A percentile compares a stretch with the other conserved stretches of the same genome.
Evolutionary conservation across 2,797 vertebrate species (phyloP).

Genomic region (Cirrhinus molitorella): DNA sequence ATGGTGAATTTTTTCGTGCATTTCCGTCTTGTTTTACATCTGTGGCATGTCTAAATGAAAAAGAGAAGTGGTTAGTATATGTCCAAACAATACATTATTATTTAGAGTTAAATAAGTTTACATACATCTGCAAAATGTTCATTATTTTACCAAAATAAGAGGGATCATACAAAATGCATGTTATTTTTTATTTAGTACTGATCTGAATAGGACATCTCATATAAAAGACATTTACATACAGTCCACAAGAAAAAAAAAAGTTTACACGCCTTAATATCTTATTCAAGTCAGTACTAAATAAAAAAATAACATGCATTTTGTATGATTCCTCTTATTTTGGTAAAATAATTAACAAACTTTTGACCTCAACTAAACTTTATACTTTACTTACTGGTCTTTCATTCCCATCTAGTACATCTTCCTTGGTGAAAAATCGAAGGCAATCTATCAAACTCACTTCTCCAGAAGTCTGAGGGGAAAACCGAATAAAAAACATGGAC

Average conservation of each 20-base stretch:
- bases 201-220: too few species aligned
- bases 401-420: slow-evolving; percentile 93
- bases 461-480: slow-evolving; percentile 82
- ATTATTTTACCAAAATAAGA: too few species aligned
- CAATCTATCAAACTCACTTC: slow-evolving; percentile 93
- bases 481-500: slow-evolving; percentile 23
- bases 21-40: slow-evolving; percentile 90
- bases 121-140: too few species aligned
- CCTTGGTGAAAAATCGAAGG: slow-evolving; percentile 92
- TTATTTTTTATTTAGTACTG: too few species aligned
- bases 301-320: too few species aligned
- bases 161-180: too few species aligned
- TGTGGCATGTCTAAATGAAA: slow-evolving; percentile 86
- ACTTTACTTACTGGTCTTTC: slow-evolving; percentile 91
- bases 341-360: too few species aligned
- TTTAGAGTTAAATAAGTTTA: background rate
- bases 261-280: too few species aligned
- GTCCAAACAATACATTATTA: background rate
- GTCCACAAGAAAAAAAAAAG: too few species aligned
- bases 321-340: too few species aligned
- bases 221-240: too few species aligned
- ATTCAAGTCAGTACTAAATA: too few species aligned
- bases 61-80: background rate
- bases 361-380: background rate
- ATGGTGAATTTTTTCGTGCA: slow-evolving; percentile 96